Evolutionary conservation across 2,888 invertebrate genomes (phyloP), one percentile per base, ranked within the genome.

Genomic region (Phytoseiulus persimilis): DNA sequence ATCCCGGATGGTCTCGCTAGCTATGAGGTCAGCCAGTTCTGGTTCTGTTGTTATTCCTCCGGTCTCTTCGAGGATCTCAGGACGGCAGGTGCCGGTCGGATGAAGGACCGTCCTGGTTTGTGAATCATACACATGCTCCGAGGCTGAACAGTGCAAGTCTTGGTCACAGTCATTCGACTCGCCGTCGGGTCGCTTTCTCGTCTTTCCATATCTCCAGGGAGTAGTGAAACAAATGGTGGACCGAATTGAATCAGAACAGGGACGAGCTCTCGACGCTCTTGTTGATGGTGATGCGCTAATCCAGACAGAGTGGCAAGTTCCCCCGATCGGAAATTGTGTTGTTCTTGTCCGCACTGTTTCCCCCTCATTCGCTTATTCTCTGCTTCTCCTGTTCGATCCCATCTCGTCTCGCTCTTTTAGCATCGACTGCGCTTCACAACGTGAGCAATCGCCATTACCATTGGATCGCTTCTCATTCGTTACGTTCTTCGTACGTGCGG

Each of bases 401-500:
- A 28, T 65, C 65, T 65, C 65, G 65, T 65, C 65, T 65, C 18
- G 65, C 28, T 65, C 23, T 28, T 65, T 28, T 28, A 65, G 65
- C 65, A 65, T 65, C 65, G 18, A 65, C 28, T 65, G 65, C 65
- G 65, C 28, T 65, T 65, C 65, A 23, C 65, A 65, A 65, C 65
- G 65, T 65, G 65, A 65, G 65, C 65, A 65, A 65, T 65, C 65
- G 65, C 65, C 65, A 65, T 65, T 65, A 65, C 65, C 65, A 65
- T 65, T 23, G 65, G 65, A 65, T 65, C 65, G 65, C 65, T 28
- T 65, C 23, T 65, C 65, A 65, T 65, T 23, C 65, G 65, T 65
- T 65, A 65, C 65, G 65, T 65, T 65, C 65, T 65, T 46, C 46
- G 46, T 46, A 65, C 65, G 65, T 65, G 65, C 65, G 65, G 65